Evolutionary conservation across 2,797 vertebrate species (phyloP).

Genomic region (Otolemur crassicaudatus): DNA sequence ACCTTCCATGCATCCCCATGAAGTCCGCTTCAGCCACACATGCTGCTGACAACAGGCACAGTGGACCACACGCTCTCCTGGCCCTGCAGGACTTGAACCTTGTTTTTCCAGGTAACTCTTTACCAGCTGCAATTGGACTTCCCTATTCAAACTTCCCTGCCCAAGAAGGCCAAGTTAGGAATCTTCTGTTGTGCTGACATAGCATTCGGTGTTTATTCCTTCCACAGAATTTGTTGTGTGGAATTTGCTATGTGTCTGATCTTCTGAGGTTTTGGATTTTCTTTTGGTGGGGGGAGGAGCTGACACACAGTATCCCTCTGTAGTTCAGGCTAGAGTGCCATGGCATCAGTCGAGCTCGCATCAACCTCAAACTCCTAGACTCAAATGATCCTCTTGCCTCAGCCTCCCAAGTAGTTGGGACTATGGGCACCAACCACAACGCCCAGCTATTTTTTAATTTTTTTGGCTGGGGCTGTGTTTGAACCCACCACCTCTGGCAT

Average conservation of each 20-base stretch:
- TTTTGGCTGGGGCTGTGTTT: no score
- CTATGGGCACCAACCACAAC: no score
- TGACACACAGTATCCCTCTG: no score
- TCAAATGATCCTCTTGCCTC: no score
- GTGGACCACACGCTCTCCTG: neutral
- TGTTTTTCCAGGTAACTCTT: neutral
- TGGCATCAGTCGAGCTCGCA: no score
- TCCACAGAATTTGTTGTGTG: neutral
- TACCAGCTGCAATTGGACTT: neutral
- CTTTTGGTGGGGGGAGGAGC: no score
- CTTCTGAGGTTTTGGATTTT: no score
- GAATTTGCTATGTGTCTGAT: neutral
- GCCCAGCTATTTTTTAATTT: no score
- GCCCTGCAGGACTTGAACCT: neutral
- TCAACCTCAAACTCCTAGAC: no score
- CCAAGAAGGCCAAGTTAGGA: neutral
- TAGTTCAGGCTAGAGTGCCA: no score
- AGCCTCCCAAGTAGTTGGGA: no score
- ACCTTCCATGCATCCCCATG: neutral
- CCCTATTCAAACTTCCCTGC: neutral
- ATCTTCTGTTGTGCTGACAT: neutral
- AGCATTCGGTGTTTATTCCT: neutral
- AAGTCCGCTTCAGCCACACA: neutral
- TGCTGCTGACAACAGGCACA: neutral
- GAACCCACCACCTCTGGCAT: no score